Evolutionary conservation across 2,888 invertebrate genomes (phyloP), one percentile per base, ranked within the genome.

Genomic region (Rhorus exstirpatorius): DNA sequence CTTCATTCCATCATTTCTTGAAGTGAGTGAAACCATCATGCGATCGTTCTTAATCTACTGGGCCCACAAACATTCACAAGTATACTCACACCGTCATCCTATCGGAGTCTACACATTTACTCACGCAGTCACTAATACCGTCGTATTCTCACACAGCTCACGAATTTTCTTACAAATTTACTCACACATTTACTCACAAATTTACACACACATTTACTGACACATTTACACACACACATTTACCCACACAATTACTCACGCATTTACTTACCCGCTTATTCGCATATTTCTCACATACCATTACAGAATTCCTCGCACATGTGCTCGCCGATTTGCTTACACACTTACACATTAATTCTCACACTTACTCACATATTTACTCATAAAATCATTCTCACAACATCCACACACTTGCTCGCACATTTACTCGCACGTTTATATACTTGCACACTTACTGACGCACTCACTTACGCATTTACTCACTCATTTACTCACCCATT

Each of bases 1-100:
- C 97, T 86, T 98, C 98, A 91, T 98, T 98, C 93, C 98, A 98
- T 94, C 98, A 98, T 93, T 98, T 98, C 93, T 94, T 98, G 86
- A 98, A 98, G 98, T 98, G 93, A 94, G 95, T 93, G n/a, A 10
- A 21, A 10, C 19, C 3, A 14, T 10, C 3, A 21, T 17, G 24
- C 24, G 6, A 35, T 17, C 26, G 4, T n/a, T n/a, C n/a, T n/a
- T 1, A 26, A 65, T 0, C 3, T 12, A 46, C n/a, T 8, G 3
- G 14, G 19, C n/a, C n/a, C 31, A 31, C 31, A 31, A 3, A 3
- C 6, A 31, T 6, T 31, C 6, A 31, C 31, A 3, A 6, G 6
- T 31, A 3, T n/a, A n/a, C n/a, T n/a, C n/a, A n/a, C n/a, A n/a
- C n/a, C n/a, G n/a, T n/a, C 31, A 31, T 31, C 6, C 38, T 1